These are phyloP conservation scores for Mirza zaza DNA, from an alignment of 2,113 vertebrate genomes.

Conservation along the genomic window DNA sequence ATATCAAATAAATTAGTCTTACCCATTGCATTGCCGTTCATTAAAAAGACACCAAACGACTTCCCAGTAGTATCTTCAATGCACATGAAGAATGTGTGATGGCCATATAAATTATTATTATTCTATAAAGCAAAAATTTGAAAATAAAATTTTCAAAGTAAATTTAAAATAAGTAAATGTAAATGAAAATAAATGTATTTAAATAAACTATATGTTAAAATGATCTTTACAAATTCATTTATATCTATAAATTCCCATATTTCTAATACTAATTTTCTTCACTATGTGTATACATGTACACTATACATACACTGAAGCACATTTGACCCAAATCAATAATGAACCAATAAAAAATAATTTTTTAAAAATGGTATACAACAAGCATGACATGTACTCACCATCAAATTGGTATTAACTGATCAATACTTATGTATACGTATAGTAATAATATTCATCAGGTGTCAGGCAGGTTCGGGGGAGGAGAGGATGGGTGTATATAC, in stretches of 20 bases:
- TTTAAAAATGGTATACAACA: neutral
- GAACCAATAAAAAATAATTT: neutral
- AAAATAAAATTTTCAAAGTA: conserved; percentile 33
- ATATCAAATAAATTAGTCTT: conserved; percentile 63
- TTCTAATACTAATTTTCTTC: neutral
- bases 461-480: too few relatives aligned
- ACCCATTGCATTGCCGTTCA: conserved; percentile 99
- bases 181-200: neutral
- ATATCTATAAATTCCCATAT: neutral
- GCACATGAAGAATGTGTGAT: conserved; percentile 94
- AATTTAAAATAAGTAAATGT: neutral
- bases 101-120: conserved; percentile 93
- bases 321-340: neutral
- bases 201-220: neutral
- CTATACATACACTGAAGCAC: neutral
- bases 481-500: too few relatives aligned
- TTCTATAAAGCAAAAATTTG: conserved; percentile 74
- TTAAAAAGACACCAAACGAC: conserved; percentile 94
- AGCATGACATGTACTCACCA: too few relatives aligned
- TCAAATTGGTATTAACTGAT: too few relatives aligned
- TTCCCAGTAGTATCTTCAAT: conserved; percentile 91
- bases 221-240: neutral
- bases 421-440: too few relatives aligned
- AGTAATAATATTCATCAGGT: too few relatives aligned
- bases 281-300: neutral